These are phyloP conservation scores for Chorisops tibialis DNA, from an alignment of 2,888 invertebrate genomes.

Conservation along the genomic window DNA sequence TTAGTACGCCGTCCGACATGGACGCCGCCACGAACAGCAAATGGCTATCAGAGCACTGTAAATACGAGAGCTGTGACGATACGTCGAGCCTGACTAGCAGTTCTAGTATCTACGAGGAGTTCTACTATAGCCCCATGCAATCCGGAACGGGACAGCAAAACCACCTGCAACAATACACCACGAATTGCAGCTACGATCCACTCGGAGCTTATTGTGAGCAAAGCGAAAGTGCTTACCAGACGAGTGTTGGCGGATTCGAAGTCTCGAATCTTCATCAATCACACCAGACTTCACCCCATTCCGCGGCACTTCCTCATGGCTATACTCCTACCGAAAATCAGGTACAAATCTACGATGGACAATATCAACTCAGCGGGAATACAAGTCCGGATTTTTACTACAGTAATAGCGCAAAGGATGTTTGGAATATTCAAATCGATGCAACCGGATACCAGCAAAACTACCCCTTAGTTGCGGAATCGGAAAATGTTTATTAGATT, in stretches of 20 bases:
- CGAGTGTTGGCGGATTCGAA: constrained; percentile 1
- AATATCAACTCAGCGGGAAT: constrained; percentile 26
- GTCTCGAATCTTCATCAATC: constrained; percentile 11
- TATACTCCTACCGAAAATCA: constrained; percentile 11
- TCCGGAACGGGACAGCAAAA: not conserved
- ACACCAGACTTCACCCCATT: constrained; percentile 5
- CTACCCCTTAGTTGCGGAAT: not conserved
- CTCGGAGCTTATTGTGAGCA: constrained; percentile 10
- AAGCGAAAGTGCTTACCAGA: not conserved
- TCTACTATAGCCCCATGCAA: constrained; percentile 23
- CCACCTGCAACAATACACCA: not conserved
- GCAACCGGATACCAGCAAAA: constrained; percentile 7
- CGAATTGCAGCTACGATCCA: constrained; percentile 11
- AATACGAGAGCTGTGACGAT: constrained; percentile 50
- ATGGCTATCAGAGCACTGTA: constrained; percentile 35
- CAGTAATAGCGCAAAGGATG: constrained; percentile 46
- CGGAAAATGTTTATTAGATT: constrained; percentile 11
- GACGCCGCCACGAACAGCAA: not conserved
- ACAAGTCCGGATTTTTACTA: constrained; percentile 47
- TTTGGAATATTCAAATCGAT: constrained; percentile 49
- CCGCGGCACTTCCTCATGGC: constrained; percentile 3
- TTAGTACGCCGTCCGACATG: not conserved
- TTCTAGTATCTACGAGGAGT: constrained; percentile 33
- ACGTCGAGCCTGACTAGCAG: constrained; percentile 49
- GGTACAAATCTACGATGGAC: constrained; percentile 24